Percentiles rank a stretch among this genome's conserved stretches.
These are phyloP conservation scores for Mustela nigripes DNA, from an alignment of 2,113 vertebrate genomes.

Conservation along the genomic window DNA sequence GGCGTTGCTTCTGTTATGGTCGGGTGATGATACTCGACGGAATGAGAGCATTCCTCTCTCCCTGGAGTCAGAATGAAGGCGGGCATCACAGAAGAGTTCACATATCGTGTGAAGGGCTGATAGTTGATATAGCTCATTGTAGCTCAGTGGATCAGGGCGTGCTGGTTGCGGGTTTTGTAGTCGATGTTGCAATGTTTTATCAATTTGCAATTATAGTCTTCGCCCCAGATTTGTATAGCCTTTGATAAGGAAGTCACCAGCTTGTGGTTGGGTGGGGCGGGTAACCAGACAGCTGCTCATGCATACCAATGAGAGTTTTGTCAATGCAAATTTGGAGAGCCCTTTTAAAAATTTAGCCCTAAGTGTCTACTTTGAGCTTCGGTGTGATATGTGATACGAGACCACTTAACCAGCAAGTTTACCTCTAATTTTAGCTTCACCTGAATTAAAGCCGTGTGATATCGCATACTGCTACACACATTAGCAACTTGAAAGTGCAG, in stretches of 20 bases:
- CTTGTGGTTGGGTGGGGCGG: slow-evolving; percentile 48
- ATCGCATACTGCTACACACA: slow-evolving; percentile 26
- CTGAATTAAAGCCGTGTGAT: slow-evolving; percentile 64
- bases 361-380: slow-evolving; percentile 73
- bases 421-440: slow-evolving; percentile 76
- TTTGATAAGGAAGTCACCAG: slow-evolving; percentile 67
- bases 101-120: neutral
- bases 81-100: neutral
- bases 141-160: neutral
- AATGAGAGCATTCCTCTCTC: neutral
- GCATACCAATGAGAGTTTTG: slow-evolving; percentile 77
- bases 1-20: neutral
- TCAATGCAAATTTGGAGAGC: slow-evolving; percentile 75
- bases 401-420: slow-evolving; percentile 76
- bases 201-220: slow-evolving; percentile 47
- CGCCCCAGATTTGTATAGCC: slow-evolving; percentile 25
- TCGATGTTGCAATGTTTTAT: neutral
- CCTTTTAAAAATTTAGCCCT: slow-evolving; percentile 63
- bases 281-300: slow-evolving; percentile 64
- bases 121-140: neutral
- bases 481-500: slow-evolving; percentile 64
- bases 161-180: neutral
- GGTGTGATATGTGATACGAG: slow-evolving; percentile 66
- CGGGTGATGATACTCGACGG: too few species aligned
- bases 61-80: neutral